Base-by-base conservation (phyloP, 2,797 vertebrate genomes). In the Macrochelys suwanniensis region DNA sequence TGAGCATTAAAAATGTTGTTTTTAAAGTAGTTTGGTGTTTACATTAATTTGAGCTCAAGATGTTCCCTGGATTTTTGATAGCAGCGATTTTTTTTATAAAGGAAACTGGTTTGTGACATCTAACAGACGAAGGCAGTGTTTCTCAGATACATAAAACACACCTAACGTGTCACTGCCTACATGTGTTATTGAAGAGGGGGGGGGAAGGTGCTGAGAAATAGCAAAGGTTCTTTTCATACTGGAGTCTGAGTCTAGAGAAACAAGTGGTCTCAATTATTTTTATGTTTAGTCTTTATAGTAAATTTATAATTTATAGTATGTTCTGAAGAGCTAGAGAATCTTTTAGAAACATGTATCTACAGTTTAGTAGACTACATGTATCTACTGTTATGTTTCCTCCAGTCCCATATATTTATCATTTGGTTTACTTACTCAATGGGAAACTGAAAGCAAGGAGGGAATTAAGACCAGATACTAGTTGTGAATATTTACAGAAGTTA, bases 11-110 rank as follows among this genome's bases (percentile, higher is more conserved):
- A 51, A 92, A 76, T 87, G 82, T 84, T 85, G 0, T 0, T 91
- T 92, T 93, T 95, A 94, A 85, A 84, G 78, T 82, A 94, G 94
- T 82, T 96, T 96, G 95, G 87, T 92, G 74, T 94, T 96, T 96
- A 91, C 96, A 92, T 97, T 97, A 96, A 95, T 96, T 96, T 93
- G 85, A 85, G 84, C 93, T 97, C 80, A 89, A 4, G 88, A 92
- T 9, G 9, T 97, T 97, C 94, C 11, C 68, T 82, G 84, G 85
- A 84, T 42, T 87, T 94, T 92, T 92, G 89, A 85, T 54, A 91
- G 90, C 31, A 92, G 93, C 51, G 96, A 94, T 96, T 93, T 96
- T 95, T 94, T 93, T 80, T 42, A 92, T 79, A 92, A 94, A 51
- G 80, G n/a, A 82, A 68, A 33, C 56, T 90, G 7, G 78, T 89